Base-by-base conservation (phyloP, 1,140 invertebrate genomes). In the Calosoma granatense region DNA sequence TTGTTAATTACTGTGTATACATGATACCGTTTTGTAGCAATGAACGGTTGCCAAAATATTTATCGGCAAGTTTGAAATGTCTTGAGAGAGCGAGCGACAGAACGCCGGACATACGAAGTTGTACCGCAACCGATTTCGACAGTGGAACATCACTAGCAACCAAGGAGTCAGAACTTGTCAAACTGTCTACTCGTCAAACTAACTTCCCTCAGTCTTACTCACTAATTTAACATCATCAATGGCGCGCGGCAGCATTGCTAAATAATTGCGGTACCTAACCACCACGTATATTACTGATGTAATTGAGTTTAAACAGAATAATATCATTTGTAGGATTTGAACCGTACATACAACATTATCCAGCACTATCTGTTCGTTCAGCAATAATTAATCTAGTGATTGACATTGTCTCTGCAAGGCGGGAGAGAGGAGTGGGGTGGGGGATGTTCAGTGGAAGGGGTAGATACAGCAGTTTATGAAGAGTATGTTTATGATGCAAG, bases 111-210 rank as follows among this genome's bases (percentile, higher is more conserved):
- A 47, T 17, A 17, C 41, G 17, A 47, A 47, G 41, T 47, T 47
- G 6, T 4, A 47, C 41, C 41, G 17, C 41, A 47, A 47, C 41
- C 41, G 9, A 47, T 14, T 30, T 30, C 6, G 14, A 30, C 6
- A 4, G 26, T 30, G 6, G 26, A 6, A 14, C 26, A 30, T 6
- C 26, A n/a, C n/a, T n/a, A n/a, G n/a, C n/a, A n/a, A n/a, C n/a
- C n/a, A n/a, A n/a, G n/a, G n/a, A n/a, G n/a, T 30, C 6, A 17
- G 41, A 12, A 47, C 41, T 12, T 47, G 41, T 47, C 41, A 47
- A 47, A 47, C 41, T 47, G 41, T 47, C 41, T 47, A 47, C 41
- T 47, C 41, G 6, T 47, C 41, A 47, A 47, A 47, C 41, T 47
- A 12, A 47, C 9, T 47, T 30, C 26, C 26, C n/a, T 30, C 14